phyloP scores from a whole-genome alignment of 1,140 invertebrate genomes.

The Periplaneta americana region DNA sequence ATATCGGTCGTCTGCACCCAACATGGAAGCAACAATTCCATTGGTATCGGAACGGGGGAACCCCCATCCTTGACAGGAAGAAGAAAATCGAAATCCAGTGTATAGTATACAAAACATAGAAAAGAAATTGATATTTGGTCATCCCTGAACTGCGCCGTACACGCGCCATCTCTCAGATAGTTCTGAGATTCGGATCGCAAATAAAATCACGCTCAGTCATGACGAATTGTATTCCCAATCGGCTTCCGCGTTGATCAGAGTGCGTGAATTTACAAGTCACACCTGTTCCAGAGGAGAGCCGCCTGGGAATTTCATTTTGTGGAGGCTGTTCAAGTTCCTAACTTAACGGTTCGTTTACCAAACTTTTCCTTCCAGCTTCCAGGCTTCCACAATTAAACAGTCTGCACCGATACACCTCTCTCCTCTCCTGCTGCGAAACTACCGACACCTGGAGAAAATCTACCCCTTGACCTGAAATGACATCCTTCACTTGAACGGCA shows the following conservation, averaged over 20 bases:
- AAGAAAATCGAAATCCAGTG: too few relatives aligned
- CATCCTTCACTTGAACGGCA: too few relatives aligned
- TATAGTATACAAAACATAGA: too few relatives aligned
- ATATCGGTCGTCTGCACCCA: too few relatives aligned
- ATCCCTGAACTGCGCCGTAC: neutral
- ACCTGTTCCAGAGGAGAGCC: neutral
- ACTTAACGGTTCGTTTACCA: neutral
- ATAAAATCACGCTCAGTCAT: neutral
- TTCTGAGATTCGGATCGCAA: neutral
- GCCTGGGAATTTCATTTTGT: neutral
- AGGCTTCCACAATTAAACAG: neutral
- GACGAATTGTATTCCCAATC: neutral
- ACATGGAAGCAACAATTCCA: too few relatives aligned
- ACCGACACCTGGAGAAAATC: too few relatives aligned
- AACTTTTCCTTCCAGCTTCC: neutral
- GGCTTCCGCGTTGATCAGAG: neutral
- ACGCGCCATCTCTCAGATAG: neutral
- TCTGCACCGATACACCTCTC: too few relatives aligned
- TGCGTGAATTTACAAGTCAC: neutral
- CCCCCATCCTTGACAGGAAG: too few relatives aligned
- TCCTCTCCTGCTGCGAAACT: too few relatives aligned
- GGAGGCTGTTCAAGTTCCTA: neutral
- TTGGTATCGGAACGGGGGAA: too few relatives aligned
- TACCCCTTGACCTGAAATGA: too few relatives aligned
- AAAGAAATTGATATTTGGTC: too few relatives aligned